Conservation (phyloP, 2,113 vertebrate species). For the Orcinus orca region DNA sequence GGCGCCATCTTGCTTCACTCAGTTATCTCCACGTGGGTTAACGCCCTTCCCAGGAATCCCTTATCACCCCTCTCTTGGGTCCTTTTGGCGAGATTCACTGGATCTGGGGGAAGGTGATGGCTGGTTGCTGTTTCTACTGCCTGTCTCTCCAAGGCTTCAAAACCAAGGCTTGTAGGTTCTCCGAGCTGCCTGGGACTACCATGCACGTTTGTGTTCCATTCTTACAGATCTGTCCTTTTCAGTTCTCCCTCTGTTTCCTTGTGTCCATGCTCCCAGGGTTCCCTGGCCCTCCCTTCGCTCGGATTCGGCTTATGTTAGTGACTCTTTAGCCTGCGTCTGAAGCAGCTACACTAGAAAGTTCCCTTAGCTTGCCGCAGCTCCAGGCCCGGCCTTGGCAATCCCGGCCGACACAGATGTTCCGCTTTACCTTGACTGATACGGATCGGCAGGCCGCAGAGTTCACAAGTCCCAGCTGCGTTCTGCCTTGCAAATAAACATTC, state of each 20-base stretch:
- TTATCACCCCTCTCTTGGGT: no score
- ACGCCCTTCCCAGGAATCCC: not conserved
- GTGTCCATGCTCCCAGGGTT: not conserved
- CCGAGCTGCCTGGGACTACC: no score
- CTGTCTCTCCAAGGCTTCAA: not conserved
- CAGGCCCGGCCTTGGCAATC: not conserved
- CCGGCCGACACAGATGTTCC: not conserved
- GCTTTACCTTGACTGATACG: no score
- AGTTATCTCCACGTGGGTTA: accelerated
- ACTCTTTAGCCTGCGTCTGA: not conserved
- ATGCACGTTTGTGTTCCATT: not conserved
- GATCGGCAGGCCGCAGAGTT: not conserved
- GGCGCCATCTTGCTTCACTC: not conserved
- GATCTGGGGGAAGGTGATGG: not conserved
- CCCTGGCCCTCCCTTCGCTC: not conserved
- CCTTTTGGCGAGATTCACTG: not conserved
- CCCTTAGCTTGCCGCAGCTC: not conserved
- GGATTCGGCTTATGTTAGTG: not conserved
- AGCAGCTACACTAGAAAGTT: not conserved
- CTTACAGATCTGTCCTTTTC: not conserved
- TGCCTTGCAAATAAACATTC: not conserved
- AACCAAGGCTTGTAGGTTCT: not conserved
- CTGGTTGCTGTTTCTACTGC: accelerated
- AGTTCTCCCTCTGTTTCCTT: not conserved
- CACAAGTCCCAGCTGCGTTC: not conserved